Conservation (phyloP, 2,113 vertebrate genomes). For the Oncorhynchus clarkii region DNA sequence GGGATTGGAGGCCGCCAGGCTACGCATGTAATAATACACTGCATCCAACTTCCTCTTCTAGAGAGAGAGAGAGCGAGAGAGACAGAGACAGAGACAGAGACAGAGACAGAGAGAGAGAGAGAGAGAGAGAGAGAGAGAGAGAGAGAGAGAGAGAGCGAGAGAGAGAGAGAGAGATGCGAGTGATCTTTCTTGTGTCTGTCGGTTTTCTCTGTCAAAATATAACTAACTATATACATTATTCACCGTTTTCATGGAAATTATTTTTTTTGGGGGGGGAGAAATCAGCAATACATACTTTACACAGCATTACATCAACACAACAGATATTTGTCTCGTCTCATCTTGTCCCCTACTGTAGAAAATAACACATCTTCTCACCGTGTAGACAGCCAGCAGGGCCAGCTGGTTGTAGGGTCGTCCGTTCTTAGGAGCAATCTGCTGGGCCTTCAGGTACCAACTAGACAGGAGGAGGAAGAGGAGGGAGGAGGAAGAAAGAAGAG, state of each 20-base stretch:
- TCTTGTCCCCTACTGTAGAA: not conserved
- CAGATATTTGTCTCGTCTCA: not conserved
- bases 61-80: conserved; percentile 24
- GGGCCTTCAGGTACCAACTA: conserved; percentile 98
- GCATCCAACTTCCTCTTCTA: conserved; percentile 97
- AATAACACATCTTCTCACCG: conserved; percentile 73
- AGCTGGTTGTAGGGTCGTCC: conserved; percentile 96
- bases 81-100: conserved; percentile 13
- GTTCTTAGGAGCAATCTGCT: conserved; percentile 98
- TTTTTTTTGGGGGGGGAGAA: too few relatives aligned
- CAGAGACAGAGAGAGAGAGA: conserved; percentile 34
- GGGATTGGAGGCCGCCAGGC: conserved; percentile 95
- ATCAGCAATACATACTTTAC: too few relatives aligned
- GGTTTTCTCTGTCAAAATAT: not conserved
- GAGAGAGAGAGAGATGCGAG: not conserved
- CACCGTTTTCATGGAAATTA: too few relatives aligned
- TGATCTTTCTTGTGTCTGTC: too few relatives aligned
- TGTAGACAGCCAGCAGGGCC: conserved; percentile 94
- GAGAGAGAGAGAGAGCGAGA: conserved; percentile 40
- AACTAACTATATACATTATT: too few relatives aligned
- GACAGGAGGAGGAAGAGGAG: conserved; percentile 36
- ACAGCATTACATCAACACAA: too few relatives aligned
- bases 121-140: conserved; percentile 28
- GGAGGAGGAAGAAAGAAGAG: too few relatives aligned
- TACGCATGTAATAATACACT: conserved; percentile 99